Percentiles rank a stretch among this genome's conserved stretches.
phyloP scores from a whole-genome alignment of 2,888 invertebrate species.

The Onchidella celtica region DNA sequence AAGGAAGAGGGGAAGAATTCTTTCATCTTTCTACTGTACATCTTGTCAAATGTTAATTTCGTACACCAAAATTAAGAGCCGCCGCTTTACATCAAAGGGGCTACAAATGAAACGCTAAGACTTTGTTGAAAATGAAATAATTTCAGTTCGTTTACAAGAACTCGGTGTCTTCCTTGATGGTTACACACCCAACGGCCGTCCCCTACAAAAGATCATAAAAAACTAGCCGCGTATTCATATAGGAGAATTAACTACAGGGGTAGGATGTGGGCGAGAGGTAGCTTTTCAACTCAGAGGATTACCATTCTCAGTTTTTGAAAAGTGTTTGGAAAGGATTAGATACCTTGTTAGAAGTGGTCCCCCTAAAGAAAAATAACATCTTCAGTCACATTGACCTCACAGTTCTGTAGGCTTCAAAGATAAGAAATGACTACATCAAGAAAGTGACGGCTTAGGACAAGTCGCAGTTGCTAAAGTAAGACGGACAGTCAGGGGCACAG shows the following conservation, averaged over 20 bases:
- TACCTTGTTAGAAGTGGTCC: too few species aligned
- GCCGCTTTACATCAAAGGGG: constrained; percentile 23
- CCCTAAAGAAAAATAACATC: too few species aligned
- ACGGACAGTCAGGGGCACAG: too few species aligned
- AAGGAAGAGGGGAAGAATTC: background rate
- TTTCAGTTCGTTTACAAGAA: constrained; percentile 36
- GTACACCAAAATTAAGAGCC: constrained; percentile 21
- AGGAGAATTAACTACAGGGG: background rate
- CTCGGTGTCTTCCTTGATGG: background rate
- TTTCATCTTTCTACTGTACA: constrained; percentile 35
- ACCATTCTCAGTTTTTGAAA: background rate
- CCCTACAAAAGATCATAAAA: constrained; percentile 7
- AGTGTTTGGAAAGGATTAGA: too few species aligned
- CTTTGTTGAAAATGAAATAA: constrained; percentile 29
- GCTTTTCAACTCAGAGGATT: background rate
- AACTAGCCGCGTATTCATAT: background rate
- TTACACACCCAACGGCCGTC: background rate
- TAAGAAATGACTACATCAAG: too few species aligned
- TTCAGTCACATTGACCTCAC: too few species aligned
- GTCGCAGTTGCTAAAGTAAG: too few species aligned
- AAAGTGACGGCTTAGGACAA: too few species aligned
- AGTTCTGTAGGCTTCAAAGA: too few species aligned
- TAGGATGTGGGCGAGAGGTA: background rate
- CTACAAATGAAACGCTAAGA: constrained; percentile 21
- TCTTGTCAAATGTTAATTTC: constrained; percentile 46